Conservation (phyloP, 2,888 invertebrate genomes). For the Drosophila differens region DNA sequence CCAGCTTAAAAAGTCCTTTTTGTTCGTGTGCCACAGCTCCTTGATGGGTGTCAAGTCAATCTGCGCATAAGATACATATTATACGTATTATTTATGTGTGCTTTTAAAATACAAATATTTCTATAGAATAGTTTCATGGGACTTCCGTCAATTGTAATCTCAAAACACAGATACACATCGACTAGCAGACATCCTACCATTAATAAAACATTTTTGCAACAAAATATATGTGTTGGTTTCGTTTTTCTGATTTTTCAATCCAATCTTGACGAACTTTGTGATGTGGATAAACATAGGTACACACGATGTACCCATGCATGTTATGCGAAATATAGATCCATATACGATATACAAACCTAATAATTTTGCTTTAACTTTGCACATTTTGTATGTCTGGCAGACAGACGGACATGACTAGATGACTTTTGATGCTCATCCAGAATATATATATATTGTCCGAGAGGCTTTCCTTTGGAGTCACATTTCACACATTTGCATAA, state of each 20-base stretch:
- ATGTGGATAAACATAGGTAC: too few species aligned
- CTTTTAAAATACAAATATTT: background rate
- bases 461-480: background rate
- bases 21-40: constrained; percentile 87
- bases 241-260: background rate
- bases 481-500: background rate
- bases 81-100: background rate
- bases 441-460: too few species aligned
- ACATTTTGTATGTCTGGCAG: too few species aligned
- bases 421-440: background rate
- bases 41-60: constrained; percentile 86
- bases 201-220: background rate
- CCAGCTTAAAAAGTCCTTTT: constrained; percentile 89
- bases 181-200: background rate
- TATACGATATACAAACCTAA: background rate
- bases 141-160: background rate
- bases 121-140: background rate
- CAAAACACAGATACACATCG: background rate
- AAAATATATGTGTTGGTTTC: background rate
- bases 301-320: background rate
- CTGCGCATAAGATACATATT: constrained; percentile 75
- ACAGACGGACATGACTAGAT: background rate
- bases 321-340: background rate
- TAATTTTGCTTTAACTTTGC: background rate
- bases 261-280: background rate